Evolutionary conservation across 2,888 invertebrate genomes (phyloP), one percentile per base, ranked within the genome.

Genomic region (Synergus gifuensis): DNA sequence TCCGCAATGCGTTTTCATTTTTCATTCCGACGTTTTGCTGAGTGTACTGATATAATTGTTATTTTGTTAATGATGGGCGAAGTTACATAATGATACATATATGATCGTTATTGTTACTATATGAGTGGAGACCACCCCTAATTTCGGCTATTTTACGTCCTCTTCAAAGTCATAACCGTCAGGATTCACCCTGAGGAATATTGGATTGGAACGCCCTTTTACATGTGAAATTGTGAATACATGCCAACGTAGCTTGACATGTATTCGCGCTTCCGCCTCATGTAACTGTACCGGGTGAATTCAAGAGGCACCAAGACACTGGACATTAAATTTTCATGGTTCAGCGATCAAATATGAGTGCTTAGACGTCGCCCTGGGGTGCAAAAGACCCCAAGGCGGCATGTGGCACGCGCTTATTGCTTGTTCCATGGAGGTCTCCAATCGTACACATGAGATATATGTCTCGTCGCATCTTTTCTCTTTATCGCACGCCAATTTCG

Each of bases 271-370:
- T 81, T 77, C 76, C 79, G 66, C 77, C 73, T 78, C 63, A 73
- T 28, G 49, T 78, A 78, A 66, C 69, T 67, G 69, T 36, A 64
- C 62, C 42, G 76, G 69, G 69, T 79, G 76, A 12, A 76, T 60
- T 69, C 69, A 28, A 78, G 78, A 40, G 49, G 67, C 78, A 66
- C 69, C 76, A 77, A 78, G 78, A 80, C 77, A 79, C 66, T 78
- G 79, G 81, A 82, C 83, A 83, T 82, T 82, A 82, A 82, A 83
- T 83, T 81, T 83, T 82, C 81, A 81, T 80, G 81, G 81, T 76
- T 79, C 58, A 81, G 82, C 42, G 83, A 80, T 80, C 81, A 77
- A 81, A 81, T 82, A 83, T 81, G 82, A 81, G 78, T 80, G 77
- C 78, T 63, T 76, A 77, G 80, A 76, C 58, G 44, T 76, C 78